phyloP scores from a whole-genome alignment of 2,113 vertebrate species.

The Ctenomys sociabilis region DNA sequence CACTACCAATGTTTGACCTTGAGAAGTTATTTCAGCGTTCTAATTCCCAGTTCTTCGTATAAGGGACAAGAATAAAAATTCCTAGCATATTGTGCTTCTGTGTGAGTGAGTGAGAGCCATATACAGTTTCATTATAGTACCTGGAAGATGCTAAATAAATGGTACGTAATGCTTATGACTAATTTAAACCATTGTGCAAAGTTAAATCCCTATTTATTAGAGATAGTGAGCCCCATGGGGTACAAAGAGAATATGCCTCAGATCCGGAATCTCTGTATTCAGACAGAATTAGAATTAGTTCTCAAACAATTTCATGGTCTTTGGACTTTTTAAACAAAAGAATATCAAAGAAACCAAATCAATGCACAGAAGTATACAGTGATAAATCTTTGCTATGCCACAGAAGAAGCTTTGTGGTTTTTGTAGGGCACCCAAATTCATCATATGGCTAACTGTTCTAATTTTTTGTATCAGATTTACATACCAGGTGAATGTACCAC shows the following conservation, averaged over 20 bases:
- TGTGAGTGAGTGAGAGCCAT: background rate
- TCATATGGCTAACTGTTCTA: slow-evolving; percentile 20
- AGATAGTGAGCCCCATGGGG: background rate
- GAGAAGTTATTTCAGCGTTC: background rate
- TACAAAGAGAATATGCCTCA: background rate
- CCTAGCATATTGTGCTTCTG: background rate
- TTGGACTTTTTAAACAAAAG: slow-evolving; percentile 59
- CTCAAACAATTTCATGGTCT: slow-evolving; percentile 31
- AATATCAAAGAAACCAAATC: slow-evolving; percentile 52
- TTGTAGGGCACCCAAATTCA: background rate
- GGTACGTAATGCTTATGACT: background rate
- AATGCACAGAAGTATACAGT: background rate
- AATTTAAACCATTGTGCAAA: background rate
- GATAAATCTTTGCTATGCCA: slow-evolving; percentile 44
- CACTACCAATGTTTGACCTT: background rate
- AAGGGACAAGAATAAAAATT: background rate
- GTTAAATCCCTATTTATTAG: background rate
- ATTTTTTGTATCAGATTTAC: slow-evolving; percentile 13
- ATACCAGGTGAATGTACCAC: background rate
- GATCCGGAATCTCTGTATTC: background rate
- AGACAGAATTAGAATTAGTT: background rate
- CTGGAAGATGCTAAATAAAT: background rate
- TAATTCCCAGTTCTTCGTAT: background rate
- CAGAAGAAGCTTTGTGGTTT: background rate
- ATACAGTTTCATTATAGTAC: background rate